Base-by-base conservation (phyloP, 2,113 vertebrate genomes). In the Leptobrachium ailaonicum region DNA sequence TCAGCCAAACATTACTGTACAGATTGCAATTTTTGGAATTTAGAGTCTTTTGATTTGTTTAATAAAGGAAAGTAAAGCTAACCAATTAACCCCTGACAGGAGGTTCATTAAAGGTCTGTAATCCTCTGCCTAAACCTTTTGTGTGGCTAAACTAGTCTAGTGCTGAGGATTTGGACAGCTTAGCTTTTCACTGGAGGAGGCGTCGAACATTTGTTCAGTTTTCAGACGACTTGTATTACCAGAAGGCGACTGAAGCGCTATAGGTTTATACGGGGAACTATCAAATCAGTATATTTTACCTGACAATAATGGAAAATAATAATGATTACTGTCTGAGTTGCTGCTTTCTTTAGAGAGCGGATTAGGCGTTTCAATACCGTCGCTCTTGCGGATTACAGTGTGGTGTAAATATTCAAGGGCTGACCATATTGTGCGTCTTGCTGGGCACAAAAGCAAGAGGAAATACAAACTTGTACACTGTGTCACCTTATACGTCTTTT, bases 51-150 rank as follows among this genome's bases (percentile, higher is more conserved):
- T 88, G 88, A 90, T 87, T 90, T 84, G 88, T 90, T 87, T 87
- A 88, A 83, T 77, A 73, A 88, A 90, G 86, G 82, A 88, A 91
- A 90, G 85, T 86, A 90, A 90, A 92, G 86, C 85, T 88, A 88
- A 91, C 88, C 89, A 88, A 90, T 92, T 92, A 92, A 92, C 91
- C 90, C 90, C 88, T 90, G 88, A 91, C 89, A 90, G 89, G 90
- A 91, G 89, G 86, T 92, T 85, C 85, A 86, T 90, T 91, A 90
- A 86, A 89, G 88, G 87, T 90, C 85, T 89, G 87, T 92, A 89
- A 85, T 91, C 86, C 88, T 76, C 89, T 89, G 89, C 91, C 89
- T 50, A 90, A 90, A 86, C 86, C 91, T 91, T 94, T 93, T 93
- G 91, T 93, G 83, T 85, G 86, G 84, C 84, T 87, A 87, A 88